Evolutionary conservation across 1,140 invertebrate species (phyloP), one percentile per base, ranked within the genome.

Genomic region (Brachionus angularis): DNA sequence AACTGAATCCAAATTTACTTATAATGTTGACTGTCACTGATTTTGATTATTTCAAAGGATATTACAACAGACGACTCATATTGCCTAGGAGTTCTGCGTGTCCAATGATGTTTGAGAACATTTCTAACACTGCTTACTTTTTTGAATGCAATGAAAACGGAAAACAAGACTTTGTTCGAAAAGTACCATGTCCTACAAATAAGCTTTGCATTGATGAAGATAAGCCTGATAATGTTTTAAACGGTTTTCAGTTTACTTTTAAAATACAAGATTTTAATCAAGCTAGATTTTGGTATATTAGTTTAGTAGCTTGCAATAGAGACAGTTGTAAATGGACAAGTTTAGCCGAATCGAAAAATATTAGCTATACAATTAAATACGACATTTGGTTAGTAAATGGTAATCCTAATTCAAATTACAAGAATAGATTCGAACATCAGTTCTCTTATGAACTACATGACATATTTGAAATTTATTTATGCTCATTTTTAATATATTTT

Each of bases 361-460:
- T 36, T 76, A 76, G 75, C 25, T 46, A 81, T 34, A 82, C 83
- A 70, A 80, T 96, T 14, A 82, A 91, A 39, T 98, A 96, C 81
- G 90, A 98, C 79, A 89, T 98, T 72, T 94, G 91, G 88, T 83
- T 97, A 25, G 93, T 96, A 0, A 97, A 97, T 85, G 92, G 93
- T 44, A 90, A 93, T 82, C 93, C 94, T 0, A 88, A 88, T 73
- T 75, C 73, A 7, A 39, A 36, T 7, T 75, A 78, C 18, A 73
- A 77, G 1, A 93, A 91, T 80, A 89, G 88, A 71, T 86, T 96
- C 75, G 87, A 91, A 72, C 93, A 93, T 83, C 93, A 98, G 79
- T 96, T 96, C 80, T 96, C 93, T 2, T 96, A 94, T 83, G 93
- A 98, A 79, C 77, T 83, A 50, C 81, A 87, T 82, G 92, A 96